Percentiles rank a stretch among this genome's conserved stretches.
These are phyloP conservation scores for Drosophila athabasca DNA, from an alignment of 1,140 invertebrate genomes.

Conservation along the genomic window DNA sequence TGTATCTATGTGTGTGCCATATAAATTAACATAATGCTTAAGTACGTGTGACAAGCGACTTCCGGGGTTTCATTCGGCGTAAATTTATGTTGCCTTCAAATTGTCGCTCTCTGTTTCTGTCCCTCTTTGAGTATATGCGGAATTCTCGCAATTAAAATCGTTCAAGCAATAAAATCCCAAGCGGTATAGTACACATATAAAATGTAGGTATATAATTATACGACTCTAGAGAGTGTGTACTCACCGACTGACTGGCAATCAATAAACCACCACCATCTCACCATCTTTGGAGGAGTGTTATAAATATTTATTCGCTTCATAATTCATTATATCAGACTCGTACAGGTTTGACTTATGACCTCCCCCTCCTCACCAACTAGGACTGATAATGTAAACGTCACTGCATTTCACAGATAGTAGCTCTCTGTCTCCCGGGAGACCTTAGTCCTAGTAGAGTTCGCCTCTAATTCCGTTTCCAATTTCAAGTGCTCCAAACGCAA, in stretches of 20 bases:
- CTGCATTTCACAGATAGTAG: slow-evolving; percentile 42
- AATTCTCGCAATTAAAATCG: slow-evolving; percentile 63
- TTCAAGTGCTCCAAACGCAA: slow-evolving; percentile 46
- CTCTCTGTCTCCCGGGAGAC: neutral
- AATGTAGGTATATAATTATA: slow-evolving; percentile 52
- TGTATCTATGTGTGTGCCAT: slow-evolving; percentile 44
- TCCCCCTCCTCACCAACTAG: no score
- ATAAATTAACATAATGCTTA: slow-evolving; percentile 82
- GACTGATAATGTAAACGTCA: slow-evolving; percentile 35
- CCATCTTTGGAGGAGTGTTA: neutral
- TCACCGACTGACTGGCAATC: slow-evolving; percentile 33
- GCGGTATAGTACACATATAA: slow-evolving; percentile 3
- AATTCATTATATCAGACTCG: slow-evolving; percentile 30
- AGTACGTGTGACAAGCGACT: slow-evolving; percentile 80
- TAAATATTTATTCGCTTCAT: slow-evolving; percentile 28
- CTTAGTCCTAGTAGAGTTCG: no score
- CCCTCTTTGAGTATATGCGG: no score
- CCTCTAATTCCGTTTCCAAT: slow-evolving; percentile 17
- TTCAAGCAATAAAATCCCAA: slow-evolving; percentile 61
- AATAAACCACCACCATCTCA: slow-evolving; percentile 29
- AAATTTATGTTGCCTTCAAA: slow-evolving; percentile 77
- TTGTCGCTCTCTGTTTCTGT: slow-evolving; percentile 52
- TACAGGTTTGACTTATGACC: slow-evolving; percentile 15
- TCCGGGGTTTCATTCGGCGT: slow-evolving; percentile 70
- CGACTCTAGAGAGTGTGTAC: slow-evolving; percentile 19